A percentile compares a stretch with the other conserved stretches of the same genome.
Conservation (phyloP, 2,797 vertebrate species). For the Rhabdomys pumilio region DNA sequence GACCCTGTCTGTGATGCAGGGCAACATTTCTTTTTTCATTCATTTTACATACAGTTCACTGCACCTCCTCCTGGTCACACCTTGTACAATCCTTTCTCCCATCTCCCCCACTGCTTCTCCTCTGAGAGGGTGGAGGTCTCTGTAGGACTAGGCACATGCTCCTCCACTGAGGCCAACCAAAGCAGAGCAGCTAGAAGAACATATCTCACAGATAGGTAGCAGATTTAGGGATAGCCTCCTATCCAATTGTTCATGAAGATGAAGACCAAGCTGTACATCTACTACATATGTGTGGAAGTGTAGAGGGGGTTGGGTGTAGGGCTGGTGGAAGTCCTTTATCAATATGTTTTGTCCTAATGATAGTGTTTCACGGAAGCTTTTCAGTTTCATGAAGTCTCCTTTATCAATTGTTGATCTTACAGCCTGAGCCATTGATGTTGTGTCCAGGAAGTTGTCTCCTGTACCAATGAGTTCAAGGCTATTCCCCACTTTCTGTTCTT, state of each 20-base stretch:
- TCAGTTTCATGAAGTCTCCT: background rate
- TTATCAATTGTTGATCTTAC: background rate
- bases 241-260: background rate
- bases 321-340: background rate
- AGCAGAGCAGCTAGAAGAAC: background rate
- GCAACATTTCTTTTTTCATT: too few relatives aligned
- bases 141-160: too few relatives aligned
- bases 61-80: too few relatives aligned
- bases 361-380: background rate
- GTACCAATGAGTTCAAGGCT: background rate
- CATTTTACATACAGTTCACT: too few relatives aligned
- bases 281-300: background rate
- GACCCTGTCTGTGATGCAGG: background rate
- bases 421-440: background rate
- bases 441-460: background rate
- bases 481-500: background rate
- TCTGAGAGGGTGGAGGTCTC: too few relatives aligned
- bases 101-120: too few relatives aligned
- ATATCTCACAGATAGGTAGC: background rate
- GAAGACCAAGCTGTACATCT: background rate
- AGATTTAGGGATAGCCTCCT: background rate
- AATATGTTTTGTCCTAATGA: background rate
- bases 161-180: background rate
- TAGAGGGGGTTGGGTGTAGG: background rate
- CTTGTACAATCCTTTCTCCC: too few relatives aligned